phyloP scores from a whole-genome alignment of 1,140 invertebrate species.

The Zaprionus kolodkinae region DNA sequence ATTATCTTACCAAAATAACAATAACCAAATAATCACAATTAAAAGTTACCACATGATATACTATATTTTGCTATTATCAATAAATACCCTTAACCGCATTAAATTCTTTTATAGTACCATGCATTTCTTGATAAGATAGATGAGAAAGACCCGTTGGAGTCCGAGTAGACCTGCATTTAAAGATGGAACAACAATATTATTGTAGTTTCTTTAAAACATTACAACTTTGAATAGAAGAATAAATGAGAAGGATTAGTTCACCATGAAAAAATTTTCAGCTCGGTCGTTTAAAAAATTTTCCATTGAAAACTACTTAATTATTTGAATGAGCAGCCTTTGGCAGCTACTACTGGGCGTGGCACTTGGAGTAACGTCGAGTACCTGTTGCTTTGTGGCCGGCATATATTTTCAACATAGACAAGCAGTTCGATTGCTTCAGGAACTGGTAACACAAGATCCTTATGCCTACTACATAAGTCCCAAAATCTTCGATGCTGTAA shows the following conservation, averaged over 20 bases:
- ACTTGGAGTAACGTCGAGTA: conserved; percentile 31
- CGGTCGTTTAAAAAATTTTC: neutral
- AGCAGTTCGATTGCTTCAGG: conserved; percentile 37
- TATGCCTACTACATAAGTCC: conserved; percentile 70
- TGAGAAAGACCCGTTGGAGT: too few species aligned
- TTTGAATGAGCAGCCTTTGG: conserved; percentile 46
- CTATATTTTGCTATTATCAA: too few species aligned
- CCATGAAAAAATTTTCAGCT: conserved; percentile 2
- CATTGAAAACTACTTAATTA: too few species aligned
- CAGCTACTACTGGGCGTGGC: conserved; percentile 42
- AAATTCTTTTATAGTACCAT: too few species aligned
- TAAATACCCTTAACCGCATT: too few species aligned
- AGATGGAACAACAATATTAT: too few species aligned
- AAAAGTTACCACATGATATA: too few species aligned
- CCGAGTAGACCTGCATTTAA: too few species aligned
- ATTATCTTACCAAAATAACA: too few species aligned
- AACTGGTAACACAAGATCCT: conserved; percentile 62
- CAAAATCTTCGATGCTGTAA: conserved; percentile 62
- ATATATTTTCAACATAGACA: conserved; percentile 63
- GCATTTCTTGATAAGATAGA: too few species aligned
- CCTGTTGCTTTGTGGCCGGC: conserved; percentile 55
- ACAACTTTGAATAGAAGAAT: neutral
- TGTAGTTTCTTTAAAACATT: too few species aligned
- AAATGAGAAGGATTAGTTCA: neutral
- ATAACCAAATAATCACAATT: too few species aligned